phyloP scores from a whole-genome alignment of 2,888 invertebrate genomes.

The Bellardia bayeri region DNA sequence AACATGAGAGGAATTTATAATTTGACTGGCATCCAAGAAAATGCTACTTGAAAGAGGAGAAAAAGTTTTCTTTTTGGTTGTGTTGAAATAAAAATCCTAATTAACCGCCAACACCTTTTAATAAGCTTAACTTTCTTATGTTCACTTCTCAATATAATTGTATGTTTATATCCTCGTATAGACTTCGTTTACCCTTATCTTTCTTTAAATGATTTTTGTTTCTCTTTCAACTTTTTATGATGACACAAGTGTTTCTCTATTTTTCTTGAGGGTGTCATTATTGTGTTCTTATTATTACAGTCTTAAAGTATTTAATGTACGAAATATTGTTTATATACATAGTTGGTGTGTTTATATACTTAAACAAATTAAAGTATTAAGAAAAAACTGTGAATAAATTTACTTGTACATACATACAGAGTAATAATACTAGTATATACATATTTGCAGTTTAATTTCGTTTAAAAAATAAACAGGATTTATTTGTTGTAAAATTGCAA shows the following conservation, averaged over 20 bases:
- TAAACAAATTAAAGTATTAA: background rate
- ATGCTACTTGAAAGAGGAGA: background rate
- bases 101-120: slow-evolving; percentile 46
- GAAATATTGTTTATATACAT: background rate
- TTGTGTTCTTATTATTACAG: slow-evolving; percentile 17
- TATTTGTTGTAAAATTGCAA: no score
- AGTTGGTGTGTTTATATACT: background rate
- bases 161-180: background rate
- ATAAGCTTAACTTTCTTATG: slow-evolving; percentile 49
- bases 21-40: background rate
- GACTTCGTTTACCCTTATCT: slow-evolving; percentile 8
- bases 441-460: no score
- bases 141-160: slow-evolving; percentile 13
- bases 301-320: slow-evolving; percentile 6
- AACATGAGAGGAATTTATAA: slow-evolving; percentile 41
- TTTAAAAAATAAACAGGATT: no score
- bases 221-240: slow-evolving; percentile 18
- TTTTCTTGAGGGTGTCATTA: slow-evolving; percentile 1
- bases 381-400: background rate
- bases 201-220: slow-evolving; percentile 9
- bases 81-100: slow-evolving; percentile 34
- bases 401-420: background rate
- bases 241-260: slow-evolving; percentile 24
- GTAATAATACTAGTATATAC: no score
- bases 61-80: background rate